Conservation (phyloP, 1,140 invertebrate species). For the Aphaenogaster ashmeadi region DNA sequence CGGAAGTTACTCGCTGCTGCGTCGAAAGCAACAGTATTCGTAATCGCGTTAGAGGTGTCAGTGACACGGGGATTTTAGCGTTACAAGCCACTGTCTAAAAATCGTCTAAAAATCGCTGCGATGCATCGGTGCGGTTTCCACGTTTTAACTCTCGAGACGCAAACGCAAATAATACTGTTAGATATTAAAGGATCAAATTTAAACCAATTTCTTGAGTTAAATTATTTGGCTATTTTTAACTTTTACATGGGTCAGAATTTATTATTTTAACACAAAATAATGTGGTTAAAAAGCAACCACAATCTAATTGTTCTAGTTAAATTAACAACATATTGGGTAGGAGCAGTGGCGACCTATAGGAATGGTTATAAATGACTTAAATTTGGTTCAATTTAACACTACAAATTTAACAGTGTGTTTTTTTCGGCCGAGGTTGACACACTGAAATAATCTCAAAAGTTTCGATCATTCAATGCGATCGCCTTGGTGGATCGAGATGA, state of each 20-base stretch:
- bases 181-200: no score
- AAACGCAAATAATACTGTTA: not conserved
- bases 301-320: no score
- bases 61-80: not conserved
- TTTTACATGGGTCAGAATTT: no score
- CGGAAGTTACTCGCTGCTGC: not conserved
- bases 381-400: no score
- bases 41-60: not conserved
- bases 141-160: not conserved
- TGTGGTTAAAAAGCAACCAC: no score
- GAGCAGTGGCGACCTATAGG: no score
- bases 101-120: not conserved
- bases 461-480: not conserved
- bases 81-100: not conserved
- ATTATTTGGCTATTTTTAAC: no score
- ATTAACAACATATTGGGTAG: no score
- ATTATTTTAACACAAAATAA: no score
- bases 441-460: constrained; percentile 2
- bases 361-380: no score
- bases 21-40: not conserved
- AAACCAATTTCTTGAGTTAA: no score
- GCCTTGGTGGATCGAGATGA: not conserved
- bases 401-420: not conserved
- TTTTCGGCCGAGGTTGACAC: not conserved
- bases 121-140: not conserved